Conservation (phyloP, 2,888 invertebrate genomes). For the Lysandra coridon region DNA sequence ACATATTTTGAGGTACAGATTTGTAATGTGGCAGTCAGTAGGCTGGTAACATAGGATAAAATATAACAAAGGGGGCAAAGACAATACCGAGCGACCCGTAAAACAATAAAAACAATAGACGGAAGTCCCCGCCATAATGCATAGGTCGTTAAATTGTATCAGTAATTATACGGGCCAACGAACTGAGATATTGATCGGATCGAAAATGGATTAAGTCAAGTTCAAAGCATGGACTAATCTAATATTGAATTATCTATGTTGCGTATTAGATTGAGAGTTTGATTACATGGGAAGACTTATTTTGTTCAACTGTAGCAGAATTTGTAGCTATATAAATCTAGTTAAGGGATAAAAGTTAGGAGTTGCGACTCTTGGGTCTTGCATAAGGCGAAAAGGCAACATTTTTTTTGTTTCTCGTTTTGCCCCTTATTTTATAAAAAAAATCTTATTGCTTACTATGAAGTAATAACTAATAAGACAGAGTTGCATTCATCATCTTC, state of each 20-base stretch:
- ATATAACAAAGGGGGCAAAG: slow-evolving; percentile 21
- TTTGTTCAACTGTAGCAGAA: too few species aligned
- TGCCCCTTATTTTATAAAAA: too few species aligned
- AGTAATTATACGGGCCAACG: slow-evolving; percentile 8
- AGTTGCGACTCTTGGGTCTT: too few species aligned
- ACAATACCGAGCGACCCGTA: slow-evolving; percentile 20
- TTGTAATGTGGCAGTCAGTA: too few species aligned
- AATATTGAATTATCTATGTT: background rate
- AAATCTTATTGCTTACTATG: too few species aligned
- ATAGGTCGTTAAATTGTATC: background rate
- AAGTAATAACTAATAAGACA: too few species aligned
- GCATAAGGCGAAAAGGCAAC: too few species aligned
- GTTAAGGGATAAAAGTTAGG: too few species aligned
- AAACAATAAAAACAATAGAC: slow-evolving; percentile 34
- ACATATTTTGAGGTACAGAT: too few species aligned
- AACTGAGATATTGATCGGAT: background rate
- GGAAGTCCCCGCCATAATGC: slow-evolving; percentile 27
- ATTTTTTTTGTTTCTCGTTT: too few species aligned
- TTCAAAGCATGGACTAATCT: slow-evolving; percentile 13
- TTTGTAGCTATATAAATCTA: background rate
- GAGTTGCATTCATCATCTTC: too few species aligned
- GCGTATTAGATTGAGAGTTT: background rate
- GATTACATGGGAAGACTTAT: background rate
- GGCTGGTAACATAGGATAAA: background rate
- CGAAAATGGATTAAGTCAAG: slow-evolving; percentile 4